Conservation (phyloP, 2,797 vertebrate genomes). For the Parauchenoglanis ngamensis region DNA sequence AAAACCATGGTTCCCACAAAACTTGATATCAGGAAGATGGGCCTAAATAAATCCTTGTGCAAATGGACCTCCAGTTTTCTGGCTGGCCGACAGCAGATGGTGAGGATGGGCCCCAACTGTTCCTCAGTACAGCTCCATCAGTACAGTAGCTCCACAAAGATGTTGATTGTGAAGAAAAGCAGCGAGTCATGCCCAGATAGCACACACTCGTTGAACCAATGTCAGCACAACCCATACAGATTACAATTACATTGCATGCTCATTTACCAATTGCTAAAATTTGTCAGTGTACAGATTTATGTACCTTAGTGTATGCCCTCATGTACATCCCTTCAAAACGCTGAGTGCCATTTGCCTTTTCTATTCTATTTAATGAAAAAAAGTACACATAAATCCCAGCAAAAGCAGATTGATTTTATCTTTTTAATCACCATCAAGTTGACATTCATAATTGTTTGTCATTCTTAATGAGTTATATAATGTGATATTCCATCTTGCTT, state of each 20-base stretch:
- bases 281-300: too few species aligned
- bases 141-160: too few species aligned
- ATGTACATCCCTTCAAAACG: not conserved
- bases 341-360: not conserved
- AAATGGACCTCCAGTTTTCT: too few species aligned
- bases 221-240: not conserved
- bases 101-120: too few species aligned
- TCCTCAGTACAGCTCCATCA: too few species aligned
- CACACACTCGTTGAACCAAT: not conserved
- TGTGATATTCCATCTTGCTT: slow-evolving; percentile 3
- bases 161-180: not conserved
- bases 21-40: too few species aligned
- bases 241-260: not conserved
- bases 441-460: not conserved
- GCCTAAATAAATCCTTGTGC: too few species aligned
- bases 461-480: slow-evolving; percentile 8
- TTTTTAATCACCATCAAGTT: slow-evolving; percentile 2
- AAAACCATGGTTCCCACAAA: too few species aligned
- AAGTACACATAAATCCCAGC: not conserved
- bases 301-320: too few species aligned
- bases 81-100: too few species aligned
- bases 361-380: too few species aligned
- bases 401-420: not conserved
- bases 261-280: not conserved
- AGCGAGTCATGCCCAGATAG: not conserved